phyloP scores from a whole-genome alignment of 2,888 invertebrate genomes.

The Hymenopus coronatus region DNA sequence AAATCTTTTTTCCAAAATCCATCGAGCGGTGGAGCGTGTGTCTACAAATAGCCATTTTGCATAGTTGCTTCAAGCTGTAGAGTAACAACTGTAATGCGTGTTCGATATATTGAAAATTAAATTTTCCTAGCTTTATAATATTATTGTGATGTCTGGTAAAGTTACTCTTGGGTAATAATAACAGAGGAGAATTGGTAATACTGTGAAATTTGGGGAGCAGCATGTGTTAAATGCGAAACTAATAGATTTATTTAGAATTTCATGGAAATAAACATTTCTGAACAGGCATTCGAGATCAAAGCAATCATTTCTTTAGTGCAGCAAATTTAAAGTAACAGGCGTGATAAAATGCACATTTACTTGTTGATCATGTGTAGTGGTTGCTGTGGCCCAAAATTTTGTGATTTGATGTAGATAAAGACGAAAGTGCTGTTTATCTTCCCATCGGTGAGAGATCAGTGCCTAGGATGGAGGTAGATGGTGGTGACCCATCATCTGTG shows the following conservation, averaged over 20 bases:
- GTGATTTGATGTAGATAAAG: neutral
- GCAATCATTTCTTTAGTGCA: neutral
- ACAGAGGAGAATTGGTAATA: neutral
- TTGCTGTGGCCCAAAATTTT: neutral
- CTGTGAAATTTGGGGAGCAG: neutral
- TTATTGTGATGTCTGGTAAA: neutral
- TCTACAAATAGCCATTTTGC: conserved; percentile 7
- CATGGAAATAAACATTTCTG: conserved; percentile 4
- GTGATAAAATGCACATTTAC: neutral
- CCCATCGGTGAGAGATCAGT: neutral
- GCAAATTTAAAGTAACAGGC: neutral
- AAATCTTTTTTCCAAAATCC: neutral
- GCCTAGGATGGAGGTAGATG: conserved; percentile 32
- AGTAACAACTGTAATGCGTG: neutral
- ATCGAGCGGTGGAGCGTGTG: neutral
- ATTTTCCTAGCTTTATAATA: neutral
- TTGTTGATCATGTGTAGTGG: neutral
- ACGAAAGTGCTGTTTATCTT: neutral
- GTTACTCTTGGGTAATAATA: too few species aligned
- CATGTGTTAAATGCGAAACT: neutral
- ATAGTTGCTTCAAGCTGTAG: neutral
- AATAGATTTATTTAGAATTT: neutral
- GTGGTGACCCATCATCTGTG: conserved; percentile 57
- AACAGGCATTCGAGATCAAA: neutral
- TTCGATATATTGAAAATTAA: conserved; percentile 11